A percentile compares a stretch with the other conserved stretches of the same genome.
Evolutionary conservation across 2,797 vertebrate genomes (phyloP).

Genomic region (Gallinago stenura): DNA sequence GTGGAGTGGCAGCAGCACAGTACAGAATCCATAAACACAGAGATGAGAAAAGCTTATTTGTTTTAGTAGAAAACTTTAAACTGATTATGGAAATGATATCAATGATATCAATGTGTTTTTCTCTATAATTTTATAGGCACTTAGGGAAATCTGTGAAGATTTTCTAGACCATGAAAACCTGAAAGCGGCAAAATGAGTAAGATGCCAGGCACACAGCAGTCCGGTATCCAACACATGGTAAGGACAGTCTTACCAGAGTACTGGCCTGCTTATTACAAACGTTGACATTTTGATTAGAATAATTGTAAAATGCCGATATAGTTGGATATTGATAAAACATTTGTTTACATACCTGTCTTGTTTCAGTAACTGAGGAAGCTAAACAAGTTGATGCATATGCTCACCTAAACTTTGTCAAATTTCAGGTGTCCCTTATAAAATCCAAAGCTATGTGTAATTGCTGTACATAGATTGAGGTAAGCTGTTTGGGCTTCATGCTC

Average conservation of each 20-base stretch:
- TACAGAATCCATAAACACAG: not conserved
- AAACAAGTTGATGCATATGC: not conserved
- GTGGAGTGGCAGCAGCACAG: not conserved
- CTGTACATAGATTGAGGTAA: not conserved
- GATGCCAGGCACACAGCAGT: not conserved
- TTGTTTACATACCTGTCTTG: not conserved
- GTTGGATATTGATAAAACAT: not conserved
- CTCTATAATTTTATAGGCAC: not conserved
- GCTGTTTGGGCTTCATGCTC: not conserved
- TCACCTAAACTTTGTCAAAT: not conserved
- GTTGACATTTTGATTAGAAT: not conserved
- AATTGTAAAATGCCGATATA: not conserved
- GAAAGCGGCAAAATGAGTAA: not conserved
- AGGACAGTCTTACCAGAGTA: not conserved
- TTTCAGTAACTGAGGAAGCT: not conserved
- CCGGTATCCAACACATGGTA: not conserved
- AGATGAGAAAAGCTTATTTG: not conserved
- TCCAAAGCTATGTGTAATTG: not conserved
- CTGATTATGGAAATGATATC: not conserved
- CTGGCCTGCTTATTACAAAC: not conserved
- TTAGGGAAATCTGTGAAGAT: not conserved
- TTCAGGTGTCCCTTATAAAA: not conserved
- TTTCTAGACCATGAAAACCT: not conserved
- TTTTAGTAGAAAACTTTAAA: not conserved
- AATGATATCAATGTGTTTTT: not conserved